phyloP scores from a whole-genome alignment of 2,113 vertebrate species.

The Tupaia tana region DNA sequence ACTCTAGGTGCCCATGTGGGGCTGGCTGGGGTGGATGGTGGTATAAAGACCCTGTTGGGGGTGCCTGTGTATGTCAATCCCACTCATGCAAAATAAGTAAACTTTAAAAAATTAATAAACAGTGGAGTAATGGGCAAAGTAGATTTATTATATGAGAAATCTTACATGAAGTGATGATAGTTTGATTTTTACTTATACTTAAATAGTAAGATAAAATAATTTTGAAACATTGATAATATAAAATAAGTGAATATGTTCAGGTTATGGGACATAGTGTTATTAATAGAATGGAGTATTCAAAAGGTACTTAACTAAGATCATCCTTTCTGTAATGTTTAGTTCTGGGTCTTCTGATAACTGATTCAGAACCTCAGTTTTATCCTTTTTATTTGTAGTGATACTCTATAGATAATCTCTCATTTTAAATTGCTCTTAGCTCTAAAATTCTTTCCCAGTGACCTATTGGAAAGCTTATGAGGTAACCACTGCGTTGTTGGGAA shows the following conservation, averaged over 20 bases:
- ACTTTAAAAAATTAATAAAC: not conserved
- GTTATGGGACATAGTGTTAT: not conserved
- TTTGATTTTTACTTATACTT: not conserved
- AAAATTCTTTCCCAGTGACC: not conserved
- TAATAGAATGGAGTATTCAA: constrained; percentile 1
- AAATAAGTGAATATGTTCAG: constrained; percentile 17
- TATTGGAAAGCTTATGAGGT: not conserved
- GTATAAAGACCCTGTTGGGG: no score
- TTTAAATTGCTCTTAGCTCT: not conserved
- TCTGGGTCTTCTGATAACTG: constrained; percentile 4
- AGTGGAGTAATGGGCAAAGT: not conserved
- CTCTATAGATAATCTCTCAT: not conserved
- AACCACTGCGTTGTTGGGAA: not conserved
- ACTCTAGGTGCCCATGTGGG: no score
- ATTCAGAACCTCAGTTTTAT: not conserved
- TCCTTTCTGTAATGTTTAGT: not conserved
- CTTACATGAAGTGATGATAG: not conserved
- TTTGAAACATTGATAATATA: not conserved
- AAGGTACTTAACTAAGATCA: not conserved
- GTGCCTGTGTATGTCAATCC: no score
- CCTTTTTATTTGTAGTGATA: not conserved
- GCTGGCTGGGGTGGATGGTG: no score
- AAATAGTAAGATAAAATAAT: constrained; percentile 10
- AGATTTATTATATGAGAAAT: not conserved
- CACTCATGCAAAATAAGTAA: no score